Conservation (phyloP, 2,797 vertebrate species). For the Neostethus bicornis region DNA sequence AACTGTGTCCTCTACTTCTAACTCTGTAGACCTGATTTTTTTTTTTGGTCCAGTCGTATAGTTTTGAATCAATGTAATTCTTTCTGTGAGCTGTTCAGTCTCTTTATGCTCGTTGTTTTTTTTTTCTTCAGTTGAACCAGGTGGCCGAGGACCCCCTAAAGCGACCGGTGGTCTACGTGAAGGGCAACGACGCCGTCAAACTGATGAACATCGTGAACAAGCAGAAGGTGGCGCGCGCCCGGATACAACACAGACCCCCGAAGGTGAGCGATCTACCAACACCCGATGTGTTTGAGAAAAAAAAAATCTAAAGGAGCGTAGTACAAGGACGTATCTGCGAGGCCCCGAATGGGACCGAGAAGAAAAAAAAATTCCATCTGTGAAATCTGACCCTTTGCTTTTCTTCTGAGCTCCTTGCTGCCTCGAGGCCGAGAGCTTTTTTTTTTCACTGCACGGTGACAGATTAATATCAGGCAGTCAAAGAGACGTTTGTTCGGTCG, state of each 20-base stretch:
- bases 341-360: constrained; percentile 1
- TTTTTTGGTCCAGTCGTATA: neutral
- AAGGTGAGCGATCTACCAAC: constrained; percentile 82
- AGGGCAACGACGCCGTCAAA: constrained; percentile 94
- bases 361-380: constrained; percentile 60
- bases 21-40: no score
- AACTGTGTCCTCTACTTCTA: no score
- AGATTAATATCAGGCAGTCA: constrained; percentile 69
- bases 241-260: constrained; percentile 95
- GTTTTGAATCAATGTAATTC: no score
- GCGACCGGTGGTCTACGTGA: constrained; percentile 97
- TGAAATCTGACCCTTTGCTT: constrained; percentile 59
- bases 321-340: constrained; percentile 26
- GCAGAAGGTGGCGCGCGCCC: constrained; percentile 96
- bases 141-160: constrained; percentile 93
- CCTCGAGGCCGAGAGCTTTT: constrained; percentile 49
- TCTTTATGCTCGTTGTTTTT: neutral
- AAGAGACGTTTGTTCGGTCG: constrained; percentile 69
- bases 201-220: constrained; percentile 99
- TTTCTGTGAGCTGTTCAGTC: no score
- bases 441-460: constrained; percentile 38
- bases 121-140: constrained; percentile 87
- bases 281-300: constrained; percentile 6
- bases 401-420: constrained; percentile 40
- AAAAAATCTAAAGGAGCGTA: constrained; percentile 5